Evolutionary conservation across 2,888 invertebrate species (phyloP), one percentile per base, ranked within the genome.

Genomic region (Ischnus inquisitorius): DNA sequence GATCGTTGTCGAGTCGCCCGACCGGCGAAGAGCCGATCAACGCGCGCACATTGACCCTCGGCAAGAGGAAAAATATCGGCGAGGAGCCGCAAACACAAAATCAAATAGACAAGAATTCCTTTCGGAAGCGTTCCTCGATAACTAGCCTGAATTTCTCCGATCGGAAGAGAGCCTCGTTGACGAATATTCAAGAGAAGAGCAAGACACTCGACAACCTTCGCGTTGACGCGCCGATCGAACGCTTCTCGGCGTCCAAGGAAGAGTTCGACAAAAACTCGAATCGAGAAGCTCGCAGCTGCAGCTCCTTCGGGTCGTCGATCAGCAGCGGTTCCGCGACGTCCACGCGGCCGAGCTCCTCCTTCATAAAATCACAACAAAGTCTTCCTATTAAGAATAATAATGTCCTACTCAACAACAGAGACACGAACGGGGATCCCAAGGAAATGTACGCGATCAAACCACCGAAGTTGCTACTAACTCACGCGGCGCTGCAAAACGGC

Each of bases 301-400:
- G 89, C 75, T 90, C 90, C 6, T 82, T 90, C 8, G 89, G 89
- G 43, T 90, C 91, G 19, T 91, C 90, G 5, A 79, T 88, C 34
- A 89, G 34, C 34, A 34, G 34, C 34, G 34, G 87, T 46, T 81
- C 89, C 1, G 82, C 91, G 3, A 88, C 90, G 2, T 88, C 92
- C 8, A 91, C 90, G 10, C 88, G 91, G 77, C 92, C 92, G 3
- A 92, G 91, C 77, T 92, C 92, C 1, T 90, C 89, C 8, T 86
- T 93, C 41, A 91, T 90, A 14, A 91, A 89, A 76, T 90, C 91
- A 0, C 90, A 91, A 84, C 90, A 88, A 69, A 87, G 88, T 75
- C 77, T 90, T 43, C 85, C 90, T 0, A 75, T 87, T 25, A 90
- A 89, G 78, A 89, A 85, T 25, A 86, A 74, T 67, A 69, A 48